These are phyloP conservation scores for Craniophora ligustri DNA, from an alignment of 2,888 invertebrate species.

Conservation along the genomic window DNA sequence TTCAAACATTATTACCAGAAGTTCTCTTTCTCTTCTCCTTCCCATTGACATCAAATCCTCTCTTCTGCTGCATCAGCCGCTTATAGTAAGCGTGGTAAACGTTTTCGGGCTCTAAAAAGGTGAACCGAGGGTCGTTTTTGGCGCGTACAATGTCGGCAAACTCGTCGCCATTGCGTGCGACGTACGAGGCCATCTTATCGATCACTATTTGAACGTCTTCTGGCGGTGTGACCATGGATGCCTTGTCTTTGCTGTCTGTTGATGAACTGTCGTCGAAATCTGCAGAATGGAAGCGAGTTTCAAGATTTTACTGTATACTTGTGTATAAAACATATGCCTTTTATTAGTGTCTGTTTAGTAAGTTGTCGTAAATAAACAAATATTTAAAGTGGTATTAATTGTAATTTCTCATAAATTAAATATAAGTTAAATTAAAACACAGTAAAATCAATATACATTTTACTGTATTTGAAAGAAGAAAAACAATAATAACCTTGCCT, in stretches of 20 bases:
- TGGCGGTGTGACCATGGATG: slow-evolving; percentile 90
- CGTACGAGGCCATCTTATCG: slow-evolving; percentile 98
- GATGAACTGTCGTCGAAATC: slow-evolving; percentile 77
- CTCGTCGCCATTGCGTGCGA: slow-evolving; percentile 97
- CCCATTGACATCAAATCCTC: slow-evolving; percentile 67
- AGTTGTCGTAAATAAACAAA: no score
- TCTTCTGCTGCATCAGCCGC: slow-evolving; percentile 76
- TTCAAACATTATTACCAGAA: slow-evolving; percentile 37
- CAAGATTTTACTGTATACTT: no score
- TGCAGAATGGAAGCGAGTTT: slow-evolving; percentile 57
- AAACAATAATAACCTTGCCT: no score
- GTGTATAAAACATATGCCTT: no score
- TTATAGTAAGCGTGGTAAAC: slow-evolving; percentile 95
- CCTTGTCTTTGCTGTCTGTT: slow-evolving; percentile 68
- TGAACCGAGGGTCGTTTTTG: slow-evolving; percentile 95
- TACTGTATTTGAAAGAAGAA: no score
- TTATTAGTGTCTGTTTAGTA: no score
- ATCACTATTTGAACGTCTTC: slow-evolving; percentile 95
- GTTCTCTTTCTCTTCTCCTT: slow-evolving; percentile 55
- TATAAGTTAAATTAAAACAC: no score
- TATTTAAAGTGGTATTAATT: no score
- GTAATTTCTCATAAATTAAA: no score
- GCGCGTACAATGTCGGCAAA: slow-evolving; percentile 96
- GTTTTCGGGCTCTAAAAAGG: slow-evolving; percentile 94
- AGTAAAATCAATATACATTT: no score